Evolutionary conservation across 2,797 vertebrate species (phyloP).

Genomic region (Cephalopachus bancanus): DNA sequence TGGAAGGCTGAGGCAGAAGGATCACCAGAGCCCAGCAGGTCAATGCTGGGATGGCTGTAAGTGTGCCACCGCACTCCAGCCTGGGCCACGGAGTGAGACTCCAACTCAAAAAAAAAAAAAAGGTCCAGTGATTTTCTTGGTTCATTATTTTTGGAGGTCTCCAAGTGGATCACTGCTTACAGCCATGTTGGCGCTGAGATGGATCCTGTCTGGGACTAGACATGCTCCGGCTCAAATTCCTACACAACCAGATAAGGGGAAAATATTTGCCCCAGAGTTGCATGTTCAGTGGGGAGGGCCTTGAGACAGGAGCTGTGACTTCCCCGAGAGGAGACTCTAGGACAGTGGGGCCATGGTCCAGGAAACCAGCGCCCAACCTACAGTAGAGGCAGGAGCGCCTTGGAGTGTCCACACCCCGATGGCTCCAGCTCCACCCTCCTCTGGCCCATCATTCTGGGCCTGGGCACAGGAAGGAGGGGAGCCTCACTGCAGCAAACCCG

Average conservation of each 20-base stretch:
- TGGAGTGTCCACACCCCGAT: background rate
- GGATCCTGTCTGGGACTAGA: background rate
- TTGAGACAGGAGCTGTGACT: too few species aligned
- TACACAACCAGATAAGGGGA: background rate
- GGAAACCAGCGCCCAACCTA: background rate
- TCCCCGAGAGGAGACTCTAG: background rate
- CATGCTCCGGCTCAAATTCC: background rate
- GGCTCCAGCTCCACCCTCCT: background rate
- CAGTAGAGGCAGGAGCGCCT: background rate
- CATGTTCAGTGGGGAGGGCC: rapidly evolving
- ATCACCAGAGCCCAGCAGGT: too few species aligned
- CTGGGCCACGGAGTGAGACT: too few species aligned
- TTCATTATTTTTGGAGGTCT: background rate
- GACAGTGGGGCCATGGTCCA: background rate
- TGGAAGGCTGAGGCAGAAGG: too few species aligned
- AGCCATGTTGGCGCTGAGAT: background rate
- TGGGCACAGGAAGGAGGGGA: rapidly evolving
- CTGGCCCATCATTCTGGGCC: background rate
- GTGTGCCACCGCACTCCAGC: too few species aligned
- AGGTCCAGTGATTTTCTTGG: background rate
- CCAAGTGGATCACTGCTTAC: background rate
- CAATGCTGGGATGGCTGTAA: too few species aligned
- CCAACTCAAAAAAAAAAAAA: too few species aligned
- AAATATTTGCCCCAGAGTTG: background rate
- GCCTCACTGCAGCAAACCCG: background rate